Percentiles rank a stretch among this genome's conserved stretches.
Evolutionary conservation across 1,140 invertebrate genomes (phyloP).

Genomic region (Aphaenogaster rudis): DNA sequence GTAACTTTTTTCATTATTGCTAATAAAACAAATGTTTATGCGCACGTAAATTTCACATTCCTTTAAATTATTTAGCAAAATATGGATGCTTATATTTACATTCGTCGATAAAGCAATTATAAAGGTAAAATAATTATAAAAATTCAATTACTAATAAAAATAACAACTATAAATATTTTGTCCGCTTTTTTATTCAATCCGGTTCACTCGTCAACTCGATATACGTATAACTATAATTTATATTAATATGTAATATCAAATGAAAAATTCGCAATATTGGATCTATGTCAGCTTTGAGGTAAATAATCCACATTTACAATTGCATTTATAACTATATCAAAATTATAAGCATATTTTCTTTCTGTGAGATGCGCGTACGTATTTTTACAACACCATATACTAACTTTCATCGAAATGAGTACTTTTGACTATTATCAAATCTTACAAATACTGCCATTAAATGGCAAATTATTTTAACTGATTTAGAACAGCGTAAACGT

Average conservation of each 20-base stretch:
- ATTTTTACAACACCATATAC: background rate
- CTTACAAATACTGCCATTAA: background rate
- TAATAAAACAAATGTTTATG: too few species aligned
- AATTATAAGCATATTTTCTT: background rate
- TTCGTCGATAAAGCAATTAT: too few species aligned
- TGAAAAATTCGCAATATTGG: background rate
- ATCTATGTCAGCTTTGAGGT: background rate
- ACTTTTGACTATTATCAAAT: background rate
- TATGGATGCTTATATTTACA: too few species aligned
- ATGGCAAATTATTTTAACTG: background rate
- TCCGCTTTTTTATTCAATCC: too few species aligned
- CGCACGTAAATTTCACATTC: too few species aligned
- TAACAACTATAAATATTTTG: too few species aligned
- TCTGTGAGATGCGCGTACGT: background rate
- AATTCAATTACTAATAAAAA: too few species aligned
- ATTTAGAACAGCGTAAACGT: slow-evolving; percentile 6
- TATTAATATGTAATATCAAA: background rate
- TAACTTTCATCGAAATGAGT: background rate
- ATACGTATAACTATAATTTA: background rate
- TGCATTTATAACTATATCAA: background rate
- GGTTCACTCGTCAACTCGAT: background rate
- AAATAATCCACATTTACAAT: background rate
- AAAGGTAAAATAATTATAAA: too few species aligned
- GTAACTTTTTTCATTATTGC: too few species aligned
- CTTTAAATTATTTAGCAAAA: too few species aligned